These are phyloP conservation scores for crab-eating macaque (Macaca fascicularis) DNA, from an alignment of 2,113 vertebrate genomes.

Conservation along the genomic window DNA sequence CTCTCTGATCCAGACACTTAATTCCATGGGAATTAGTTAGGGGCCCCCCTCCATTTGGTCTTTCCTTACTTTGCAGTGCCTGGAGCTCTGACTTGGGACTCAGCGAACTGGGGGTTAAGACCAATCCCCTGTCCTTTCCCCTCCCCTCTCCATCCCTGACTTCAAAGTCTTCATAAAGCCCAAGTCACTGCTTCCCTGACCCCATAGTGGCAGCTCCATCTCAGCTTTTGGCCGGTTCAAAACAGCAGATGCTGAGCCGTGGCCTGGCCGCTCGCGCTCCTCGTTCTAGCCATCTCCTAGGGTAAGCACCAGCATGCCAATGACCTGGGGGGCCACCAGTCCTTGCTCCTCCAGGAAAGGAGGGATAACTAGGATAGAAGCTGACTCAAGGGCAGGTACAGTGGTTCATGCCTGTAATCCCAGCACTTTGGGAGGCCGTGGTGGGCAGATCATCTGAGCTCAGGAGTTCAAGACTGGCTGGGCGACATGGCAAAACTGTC, in stretches of 20 bases:
- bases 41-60: not conserved
- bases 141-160: slow-evolving; percentile 46
- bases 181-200: slow-evolving; percentile 43
- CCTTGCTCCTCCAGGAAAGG: not conserved
- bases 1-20: not conserved
- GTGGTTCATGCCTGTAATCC: no score
- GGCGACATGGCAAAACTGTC: no score
- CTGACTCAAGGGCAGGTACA: not conserved
- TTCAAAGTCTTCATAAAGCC: slow-evolving; percentile 58
- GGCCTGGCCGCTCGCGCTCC: not conserved
- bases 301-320: slow-evolving; percentile 45
- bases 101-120: slow-evolving; percentile 55
- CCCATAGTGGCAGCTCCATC: slow-evolving; percentile 48
- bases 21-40: not conserved
- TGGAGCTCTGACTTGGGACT: slow-evolving; percentile 3
- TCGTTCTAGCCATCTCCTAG: not conserved
- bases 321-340: not conserved
- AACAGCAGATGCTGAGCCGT: not conserved
- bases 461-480: no score
- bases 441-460: no score
- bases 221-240: not conserved
- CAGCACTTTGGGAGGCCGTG: no score
- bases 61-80: not conserved
- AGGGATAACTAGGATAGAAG: not conserved
- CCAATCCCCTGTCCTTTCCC: slow-evolving; percentile 50